Evolutionary conservation across 2,113 vertebrate species (phyloP).

Genomic region (Tachuris rubrigastra): DNA sequence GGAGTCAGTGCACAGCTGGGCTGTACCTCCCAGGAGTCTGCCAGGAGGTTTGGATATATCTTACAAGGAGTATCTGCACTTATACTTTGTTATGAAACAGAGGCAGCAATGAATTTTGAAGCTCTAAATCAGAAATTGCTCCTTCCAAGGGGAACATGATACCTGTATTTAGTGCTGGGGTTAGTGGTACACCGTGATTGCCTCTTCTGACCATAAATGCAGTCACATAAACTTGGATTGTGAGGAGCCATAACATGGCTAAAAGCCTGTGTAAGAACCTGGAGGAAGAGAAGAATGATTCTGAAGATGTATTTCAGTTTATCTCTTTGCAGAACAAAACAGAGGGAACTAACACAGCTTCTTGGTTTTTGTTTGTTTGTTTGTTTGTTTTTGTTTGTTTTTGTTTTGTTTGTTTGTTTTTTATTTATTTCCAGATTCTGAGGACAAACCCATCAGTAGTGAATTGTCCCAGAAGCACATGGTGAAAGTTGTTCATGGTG

Average conservation of each 20-base stretch:
- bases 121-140: background rate
- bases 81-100: background rate
- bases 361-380: background rate
- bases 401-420: too few species aligned
- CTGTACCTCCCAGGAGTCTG: background rate
- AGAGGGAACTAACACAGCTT: background rate
- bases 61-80: background rate
- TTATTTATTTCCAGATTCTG: background rate
- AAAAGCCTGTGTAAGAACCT: background rate
- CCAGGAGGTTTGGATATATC: background rate
- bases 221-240: background rate
- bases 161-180: background rate
- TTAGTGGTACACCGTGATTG: background rate
- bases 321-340: background rate
- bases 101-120: background rate
- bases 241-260: background rate
- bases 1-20: background rate
- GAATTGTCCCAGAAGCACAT: background rate
- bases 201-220: background rate
- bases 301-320: background rate
- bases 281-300: background rate
- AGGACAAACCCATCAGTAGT: background rate
- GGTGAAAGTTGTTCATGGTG: background rate
- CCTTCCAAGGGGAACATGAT: background rate
- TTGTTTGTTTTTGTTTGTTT: background rate